Conservation (phyloP, 2,113 vertebrate genomes). For the Corythoichthys intestinalis region DNA sequence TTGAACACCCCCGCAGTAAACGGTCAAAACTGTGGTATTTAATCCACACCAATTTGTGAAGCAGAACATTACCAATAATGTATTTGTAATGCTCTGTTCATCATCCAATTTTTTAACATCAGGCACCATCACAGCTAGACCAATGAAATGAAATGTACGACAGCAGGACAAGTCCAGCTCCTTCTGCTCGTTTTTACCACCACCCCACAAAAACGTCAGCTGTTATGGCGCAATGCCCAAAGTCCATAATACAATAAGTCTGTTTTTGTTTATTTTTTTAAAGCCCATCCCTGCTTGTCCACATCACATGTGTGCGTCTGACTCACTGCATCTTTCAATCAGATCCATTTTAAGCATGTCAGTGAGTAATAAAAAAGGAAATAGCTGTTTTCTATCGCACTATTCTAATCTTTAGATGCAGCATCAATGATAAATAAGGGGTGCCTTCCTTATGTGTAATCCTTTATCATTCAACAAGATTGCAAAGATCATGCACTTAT, state of each 20-base stretch:
- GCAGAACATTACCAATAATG: background rate
- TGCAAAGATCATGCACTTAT: background rate
- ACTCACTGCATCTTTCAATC: slow-evolving; percentile 26
- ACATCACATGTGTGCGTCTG: slow-evolving; percentile 14
- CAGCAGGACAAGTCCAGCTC: background rate
- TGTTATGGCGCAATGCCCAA: background rate
- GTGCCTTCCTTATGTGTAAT: slow-evolving; percentile 1
- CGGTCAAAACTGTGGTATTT: too few species aligned
- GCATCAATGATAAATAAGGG: slow-evolving; percentile 9
- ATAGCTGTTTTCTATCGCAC: slow-evolving; percentile 25
- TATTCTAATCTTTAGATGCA: slow-evolving; percentile 12
- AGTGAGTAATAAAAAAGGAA: slow-evolving; percentile 2
- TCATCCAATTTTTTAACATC: too few species aligned
- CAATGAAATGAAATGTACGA: background rate
- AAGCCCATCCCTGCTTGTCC: slow-evolving; percentile 10
- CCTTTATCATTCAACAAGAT: background rate
- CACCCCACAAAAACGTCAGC: background rate
- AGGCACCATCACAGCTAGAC: too few species aligned
- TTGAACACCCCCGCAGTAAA: too few species aligned
- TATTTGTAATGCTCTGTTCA: background rate
- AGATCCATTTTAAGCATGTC: slow-evolving; percentile 6
- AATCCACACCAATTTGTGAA: background rate
- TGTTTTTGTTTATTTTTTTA: slow-evolving; percentile 3
- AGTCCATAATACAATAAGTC: background rate
- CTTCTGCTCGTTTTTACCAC: background rate